Evolutionary conservation across 1,140 invertebrate species (phyloP).

Genomic region (Galendromus occidentalis): DNA sequence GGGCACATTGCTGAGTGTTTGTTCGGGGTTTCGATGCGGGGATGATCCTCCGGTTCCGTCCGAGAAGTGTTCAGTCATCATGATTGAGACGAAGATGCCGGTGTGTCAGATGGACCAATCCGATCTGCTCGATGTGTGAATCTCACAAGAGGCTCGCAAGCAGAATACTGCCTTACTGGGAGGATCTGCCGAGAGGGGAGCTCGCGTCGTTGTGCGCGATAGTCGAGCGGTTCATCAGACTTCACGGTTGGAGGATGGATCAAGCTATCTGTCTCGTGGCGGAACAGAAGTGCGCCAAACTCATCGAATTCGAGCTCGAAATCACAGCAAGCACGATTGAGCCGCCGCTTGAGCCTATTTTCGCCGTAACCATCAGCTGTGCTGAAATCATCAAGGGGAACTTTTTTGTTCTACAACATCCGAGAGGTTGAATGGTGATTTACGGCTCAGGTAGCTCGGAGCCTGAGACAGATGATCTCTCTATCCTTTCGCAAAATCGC

Average conservation of each 20-base stretch:
- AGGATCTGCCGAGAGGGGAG: constrained; percentile 42
- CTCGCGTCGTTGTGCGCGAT: constrained; percentile 66
- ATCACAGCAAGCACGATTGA: constrained; percentile 50
- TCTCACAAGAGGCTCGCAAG: too few relatives aligned
- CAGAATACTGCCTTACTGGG: constrained; percentile 24
- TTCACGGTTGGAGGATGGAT: constrained; percentile 94
- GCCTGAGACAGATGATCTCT: neutral
- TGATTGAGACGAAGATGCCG: neutral
- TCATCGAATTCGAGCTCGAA: constrained; percentile 77
- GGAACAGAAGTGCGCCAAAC: constrained; percentile 53
- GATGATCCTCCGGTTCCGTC: too few relatives aligned
- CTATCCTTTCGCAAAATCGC: neutral
- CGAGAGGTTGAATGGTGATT: constrained; percentile 79
- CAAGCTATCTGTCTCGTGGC: constrained; percentile 92
- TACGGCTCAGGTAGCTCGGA: constrained; percentile 47
- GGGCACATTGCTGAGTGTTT: constrained; percentile 23
- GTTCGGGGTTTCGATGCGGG: neutral
- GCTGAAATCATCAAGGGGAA: constrained; percentile 82
- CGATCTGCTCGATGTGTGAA: too few relatives aligned
- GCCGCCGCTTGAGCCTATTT: constrained; percentile 56
- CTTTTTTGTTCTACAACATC: constrained; percentile 63
- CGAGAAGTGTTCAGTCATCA: too few relatives aligned
- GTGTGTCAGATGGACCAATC: neutral
- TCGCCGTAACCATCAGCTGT: constrained; percentile 82
- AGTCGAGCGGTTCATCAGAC: constrained; percentile 75